Evolutionary conservation across 2,113 vertebrate species (phyloP).

Genomic region (Xiphias gladius): DNA sequence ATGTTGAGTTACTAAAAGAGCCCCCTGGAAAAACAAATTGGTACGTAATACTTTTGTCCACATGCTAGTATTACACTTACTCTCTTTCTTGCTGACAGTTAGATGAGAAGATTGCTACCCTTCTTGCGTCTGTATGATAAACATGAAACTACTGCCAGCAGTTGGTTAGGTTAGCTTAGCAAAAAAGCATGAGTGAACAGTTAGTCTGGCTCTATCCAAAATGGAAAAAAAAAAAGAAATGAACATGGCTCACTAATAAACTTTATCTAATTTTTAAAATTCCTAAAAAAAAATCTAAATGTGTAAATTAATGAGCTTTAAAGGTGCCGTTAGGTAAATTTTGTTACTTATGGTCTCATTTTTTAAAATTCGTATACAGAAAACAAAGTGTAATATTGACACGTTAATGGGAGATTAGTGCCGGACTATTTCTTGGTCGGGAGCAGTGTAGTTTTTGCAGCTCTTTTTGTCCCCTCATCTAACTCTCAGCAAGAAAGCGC

Average conservation of each 20-base stretch:
- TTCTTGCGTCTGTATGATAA: not conserved
- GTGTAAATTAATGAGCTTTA: too few species aligned
- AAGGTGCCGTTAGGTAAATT: too few species aligned
- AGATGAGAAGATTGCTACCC: not conserved
- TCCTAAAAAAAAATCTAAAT: too few species aligned
- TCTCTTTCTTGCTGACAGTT: not conserved
- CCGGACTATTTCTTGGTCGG: not conserved
- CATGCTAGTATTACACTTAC: not conserved
- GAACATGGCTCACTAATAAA: too few species aligned
- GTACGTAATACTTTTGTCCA: not conserved
- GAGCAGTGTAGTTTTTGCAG: not conserved
- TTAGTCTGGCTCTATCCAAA: too few species aligned
- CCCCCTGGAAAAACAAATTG: slow-evolving; percentile 63
- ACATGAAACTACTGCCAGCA: not conserved
- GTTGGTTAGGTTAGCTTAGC: not conserved
- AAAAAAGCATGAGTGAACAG: not conserved
- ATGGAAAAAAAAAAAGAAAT: not conserved
- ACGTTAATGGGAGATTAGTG: not conserved
- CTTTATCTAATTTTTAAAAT: too few species aligned
- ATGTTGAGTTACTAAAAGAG: slow-evolving; percentile 69
- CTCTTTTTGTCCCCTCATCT: not conserved
- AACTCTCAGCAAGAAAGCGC: not conserved
- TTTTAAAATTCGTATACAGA: too few species aligned
- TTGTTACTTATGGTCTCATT: too few species aligned
- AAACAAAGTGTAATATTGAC: not conserved